Conservation (phyloP, 2,113 vertebrate genomes). For the Neogale vison region DNA sequence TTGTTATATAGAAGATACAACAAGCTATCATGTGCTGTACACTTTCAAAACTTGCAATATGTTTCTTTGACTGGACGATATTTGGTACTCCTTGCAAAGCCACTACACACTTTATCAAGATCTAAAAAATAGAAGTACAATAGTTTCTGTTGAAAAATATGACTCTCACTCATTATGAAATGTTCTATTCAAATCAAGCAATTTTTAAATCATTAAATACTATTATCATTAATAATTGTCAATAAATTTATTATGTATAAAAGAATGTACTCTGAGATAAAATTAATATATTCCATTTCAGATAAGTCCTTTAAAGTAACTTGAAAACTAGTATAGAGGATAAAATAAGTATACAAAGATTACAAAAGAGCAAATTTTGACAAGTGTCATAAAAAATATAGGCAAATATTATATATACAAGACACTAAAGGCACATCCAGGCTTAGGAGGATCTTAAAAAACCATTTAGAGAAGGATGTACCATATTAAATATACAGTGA, state of each 20-base stretch:
- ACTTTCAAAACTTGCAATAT: constrained; percentile 83
- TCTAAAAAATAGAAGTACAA: constrained; percentile 84
- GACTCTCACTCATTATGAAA: constrained; percentile 16
- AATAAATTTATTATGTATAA: not conserved
- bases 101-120: constrained; percentile 92
- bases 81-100: constrained; percentile 90
- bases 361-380: constrained; percentile 17
- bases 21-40: constrained; percentile 95
- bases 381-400: not conserved
- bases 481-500: not conserved
- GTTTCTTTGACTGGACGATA: constrained; percentile 83
- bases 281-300: constrained; percentile 10
- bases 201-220: constrained; percentile 26
- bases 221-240: not conserved
- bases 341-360: not conserved
- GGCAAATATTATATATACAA: not conserved
- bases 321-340: constrained; percentile 15
- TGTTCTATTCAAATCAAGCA: not conserved
- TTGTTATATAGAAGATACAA: constrained; percentile 90
- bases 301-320: not conserved
- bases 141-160: constrained; percentile 35
- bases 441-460: not conserved
- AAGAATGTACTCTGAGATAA: not conserved
- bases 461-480: not conserved
- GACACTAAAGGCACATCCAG: not conserved